Base-by-base conservation (phyloP, 2,888 invertebrate species). In the Ceraclea dissimilis region DNA sequence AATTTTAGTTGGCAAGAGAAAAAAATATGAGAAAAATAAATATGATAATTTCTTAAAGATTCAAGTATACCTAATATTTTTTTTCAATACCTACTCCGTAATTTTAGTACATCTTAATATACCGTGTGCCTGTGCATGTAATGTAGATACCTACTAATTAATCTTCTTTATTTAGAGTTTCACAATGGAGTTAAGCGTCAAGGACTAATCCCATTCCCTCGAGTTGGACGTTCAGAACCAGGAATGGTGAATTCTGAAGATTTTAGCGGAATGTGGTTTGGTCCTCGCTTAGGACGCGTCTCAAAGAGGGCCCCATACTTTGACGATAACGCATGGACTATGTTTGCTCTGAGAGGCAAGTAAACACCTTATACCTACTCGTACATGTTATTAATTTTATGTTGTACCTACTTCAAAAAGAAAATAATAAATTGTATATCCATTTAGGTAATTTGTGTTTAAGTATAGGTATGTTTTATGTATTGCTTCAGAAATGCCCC, bases 191-290 rank as follows among this genome's bases (percentile, higher is more conserved):
- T 67, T 51, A 72, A 75, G 59, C 67, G 72, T 0, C 69, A 69
- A n/a, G 71, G 69, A n/a, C 62, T 76, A 51, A 69, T 75, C 52
- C 69, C 74, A 2, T 76, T 75, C 59, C 76, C 78, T 17, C 69
- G 76, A 5, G 71, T 75, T 4, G 77, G 76, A 5, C 70, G 75
- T 44, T 66, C 67, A 21, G 44, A 33, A 11, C 19, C 34, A 34
- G 52, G 20, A 11, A 17, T 33, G 2, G 21, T 19, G 11, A 56
- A 56, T 21, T 69, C 70, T 5, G 66, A 71, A 51, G 71, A 71
- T 47, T 74, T 70, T 34, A 71, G 71, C 19, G 78, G 78, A 1
- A 77, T 85, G 71, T 86, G 85, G 86, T 85, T 85, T 64, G 86
- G 86, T 34, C 84, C 84, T 1, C 72, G 85, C 46, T 71, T 85